Evolutionary conservation across 2,797 vertebrate genomes (phyloP).

Genomic region (Pempheris klunzingeri): DNA sequence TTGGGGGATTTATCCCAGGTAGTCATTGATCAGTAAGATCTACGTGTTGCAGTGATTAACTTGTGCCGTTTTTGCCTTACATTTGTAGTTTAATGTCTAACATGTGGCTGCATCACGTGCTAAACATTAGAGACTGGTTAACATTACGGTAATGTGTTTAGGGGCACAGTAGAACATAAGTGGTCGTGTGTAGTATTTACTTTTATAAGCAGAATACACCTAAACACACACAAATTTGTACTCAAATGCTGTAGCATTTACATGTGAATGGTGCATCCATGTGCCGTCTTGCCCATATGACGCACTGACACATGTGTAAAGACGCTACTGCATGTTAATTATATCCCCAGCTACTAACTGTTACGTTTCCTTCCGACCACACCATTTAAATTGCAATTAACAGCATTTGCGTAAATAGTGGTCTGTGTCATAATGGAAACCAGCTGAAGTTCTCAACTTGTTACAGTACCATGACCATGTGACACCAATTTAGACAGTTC

Average conservation of each 20-base stretch:
- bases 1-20: not conserved
- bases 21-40: not conserved
- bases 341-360: slow-evolving; percentile 25
- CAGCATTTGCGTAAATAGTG: slow-evolving; percentile 17
- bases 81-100: not conserved
- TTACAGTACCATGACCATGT: slow-evolving; percentile 2
- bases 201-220: not conserved
- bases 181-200: slow-evolving; percentile 1
- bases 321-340: slow-evolving; percentile 17
- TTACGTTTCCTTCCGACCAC: slow-evolving; percentile 23
- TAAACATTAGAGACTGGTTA: slow-evolving; percentile 27
- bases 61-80: not conserved
- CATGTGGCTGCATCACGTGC: slow-evolving; percentile 11
- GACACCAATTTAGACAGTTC: slow-evolving; percentile 3
- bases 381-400: slow-evolving; percentile 41
- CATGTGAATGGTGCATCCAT: not conserved
- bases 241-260: slow-evolving; percentile 12
- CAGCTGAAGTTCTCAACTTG: slow-evolving; percentile 10
- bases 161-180: not conserved
- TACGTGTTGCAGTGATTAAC: not conserved
- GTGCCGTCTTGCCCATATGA: slow-evolving; percentile 4
- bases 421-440: slow-evolving; percentile 44
- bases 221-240: not conserved
- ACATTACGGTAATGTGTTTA: slow-evolving; percentile 33
- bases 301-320: not conserved